Evolutionary conservation across 2,888 invertebrate genomes (phyloP).

Genomic region (Marasmarcha lunaedactyla): DNA sequence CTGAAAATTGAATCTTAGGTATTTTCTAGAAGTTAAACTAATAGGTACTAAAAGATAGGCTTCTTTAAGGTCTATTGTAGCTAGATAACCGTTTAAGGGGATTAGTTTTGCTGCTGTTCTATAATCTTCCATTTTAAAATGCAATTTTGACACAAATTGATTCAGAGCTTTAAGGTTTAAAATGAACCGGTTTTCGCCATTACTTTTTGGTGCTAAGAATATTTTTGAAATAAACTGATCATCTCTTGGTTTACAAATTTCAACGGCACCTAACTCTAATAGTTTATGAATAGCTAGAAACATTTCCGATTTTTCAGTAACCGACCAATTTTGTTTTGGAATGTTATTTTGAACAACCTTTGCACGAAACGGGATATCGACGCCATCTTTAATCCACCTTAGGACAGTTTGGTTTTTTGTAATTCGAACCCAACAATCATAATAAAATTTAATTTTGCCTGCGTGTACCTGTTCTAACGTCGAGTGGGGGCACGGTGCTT

Average conservation of each 20-base stretch:
- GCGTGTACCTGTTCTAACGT: not conserved
- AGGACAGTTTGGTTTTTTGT: not conserved
- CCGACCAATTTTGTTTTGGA: not conserved
- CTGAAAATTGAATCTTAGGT: too few relatives aligned
- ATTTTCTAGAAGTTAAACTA: not conserved
- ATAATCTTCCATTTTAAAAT: constrained; percentile 1
- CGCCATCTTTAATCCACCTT: not conserved
- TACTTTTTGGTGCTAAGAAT: constrained; percentile 1
- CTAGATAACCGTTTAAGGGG: not conserved
- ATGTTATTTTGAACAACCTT: not conserved
- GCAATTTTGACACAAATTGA: constrained; percentile 1
- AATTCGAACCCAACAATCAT: not conserved
- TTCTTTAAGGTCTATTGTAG: not conserved
- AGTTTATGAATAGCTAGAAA: not conserved
- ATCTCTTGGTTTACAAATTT: not conserved
- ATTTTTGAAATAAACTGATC: not conserved
- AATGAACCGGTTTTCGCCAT: not conserved
- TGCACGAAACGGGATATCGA: not conserved
- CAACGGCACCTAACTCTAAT: not conserved
- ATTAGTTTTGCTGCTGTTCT: constrained; percentile 1
- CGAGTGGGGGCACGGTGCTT: not conserved
- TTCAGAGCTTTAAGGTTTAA: not conserved
- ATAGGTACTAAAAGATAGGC: not conserved
- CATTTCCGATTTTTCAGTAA: not conserved
- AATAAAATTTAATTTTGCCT: not conserved